Evolutionary conservation across 1,140 invertebrate genomes (phyloP), one percentile per base, ranked within the genome.

Genomic region (Caerostris darwini): DNA sequence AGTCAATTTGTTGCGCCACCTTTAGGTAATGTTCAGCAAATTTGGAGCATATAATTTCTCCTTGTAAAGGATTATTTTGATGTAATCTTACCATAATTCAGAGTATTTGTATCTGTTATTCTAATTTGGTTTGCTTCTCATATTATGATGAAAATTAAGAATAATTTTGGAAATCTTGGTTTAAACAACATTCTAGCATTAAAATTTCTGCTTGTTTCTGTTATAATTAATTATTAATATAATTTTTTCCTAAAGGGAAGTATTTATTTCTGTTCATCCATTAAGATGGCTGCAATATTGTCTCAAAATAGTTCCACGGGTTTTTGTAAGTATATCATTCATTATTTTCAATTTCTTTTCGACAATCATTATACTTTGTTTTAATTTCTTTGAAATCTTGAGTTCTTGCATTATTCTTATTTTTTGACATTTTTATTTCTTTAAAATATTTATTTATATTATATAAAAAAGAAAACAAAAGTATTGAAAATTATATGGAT

Each of bases 281-380:
- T 56, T 83, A 85, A 71, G 67, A 96, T 96, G 96, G 95, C 96
- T 93, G 95, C 96, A n/a, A 95, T 96, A 77, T 95, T 96, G 56
- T 96, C 96, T 77, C 96, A 96, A 86, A 96, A 96, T 77, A 96
- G 95, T 92, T 95, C 96, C 19, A 95, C 96, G 53, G 96, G 96
- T 12, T 96, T 96, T 94, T 96, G 96, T 96, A 95, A 96, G 96
- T 95, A 88, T 56, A 88, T n/a, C 57, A 14, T 92, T 85, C 57
- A 58, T 8, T 85, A 56, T 34, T 58, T 3, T 6, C 50, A 50
- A 6, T 34, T 81, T 57, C 53, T 64, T 69, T 34, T 94, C 50
- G 50, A 14, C 5, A 61, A 10, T 53, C 54, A 89, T 64, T 10
- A 64, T 5, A 34, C 34, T 34, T 34, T 34, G 34, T 34, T 34